These are phyloP conservation scores for Poeciliopsis gracilis DNA, from an alignment of 2,797 vertebrate species.

Conservation along the genomic window DNA sequence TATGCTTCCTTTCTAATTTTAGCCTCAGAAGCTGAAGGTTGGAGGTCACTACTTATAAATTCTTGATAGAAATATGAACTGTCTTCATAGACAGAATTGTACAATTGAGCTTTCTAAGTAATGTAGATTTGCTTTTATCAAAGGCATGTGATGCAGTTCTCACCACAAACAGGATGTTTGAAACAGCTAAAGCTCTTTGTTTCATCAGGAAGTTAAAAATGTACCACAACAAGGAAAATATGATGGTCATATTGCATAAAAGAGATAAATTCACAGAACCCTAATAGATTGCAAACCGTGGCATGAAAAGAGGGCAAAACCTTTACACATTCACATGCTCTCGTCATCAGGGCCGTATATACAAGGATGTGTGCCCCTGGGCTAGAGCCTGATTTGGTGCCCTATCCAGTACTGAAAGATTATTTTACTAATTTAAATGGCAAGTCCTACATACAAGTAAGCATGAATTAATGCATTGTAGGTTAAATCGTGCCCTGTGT, in stretches of 20 bases:
- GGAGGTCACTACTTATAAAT: constrained; percentile 14
- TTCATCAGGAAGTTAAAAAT: neutral
- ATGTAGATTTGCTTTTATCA: neutral
- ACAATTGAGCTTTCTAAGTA: neutral
- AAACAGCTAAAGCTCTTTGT: neutral
- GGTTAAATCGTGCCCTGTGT: no score
- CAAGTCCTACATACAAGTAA: no score
- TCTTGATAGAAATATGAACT: constrained; percentile 2
- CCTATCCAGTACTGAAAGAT: no score
- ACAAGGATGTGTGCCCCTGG: no score
- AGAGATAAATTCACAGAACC: neutral
- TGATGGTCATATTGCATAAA: neutral
- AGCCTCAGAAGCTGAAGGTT: constrained; percentile 14
- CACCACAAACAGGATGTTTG: neutral
- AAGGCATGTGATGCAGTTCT: neutral
- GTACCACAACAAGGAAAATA: neutral
- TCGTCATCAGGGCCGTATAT: no score
- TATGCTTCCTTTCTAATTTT: constrained; percentile 38
- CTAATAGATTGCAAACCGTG: neutral
- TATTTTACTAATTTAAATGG: no score
- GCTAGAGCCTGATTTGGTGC: no score
- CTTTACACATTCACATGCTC: neutral
- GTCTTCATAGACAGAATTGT: neutral
- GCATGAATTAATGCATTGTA: no score
- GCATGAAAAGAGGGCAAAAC: neutral